phyloP scores from a whole-genome alignment of 2,888 invertebrate genomes.

The Eucera pruinosa region DNA sequence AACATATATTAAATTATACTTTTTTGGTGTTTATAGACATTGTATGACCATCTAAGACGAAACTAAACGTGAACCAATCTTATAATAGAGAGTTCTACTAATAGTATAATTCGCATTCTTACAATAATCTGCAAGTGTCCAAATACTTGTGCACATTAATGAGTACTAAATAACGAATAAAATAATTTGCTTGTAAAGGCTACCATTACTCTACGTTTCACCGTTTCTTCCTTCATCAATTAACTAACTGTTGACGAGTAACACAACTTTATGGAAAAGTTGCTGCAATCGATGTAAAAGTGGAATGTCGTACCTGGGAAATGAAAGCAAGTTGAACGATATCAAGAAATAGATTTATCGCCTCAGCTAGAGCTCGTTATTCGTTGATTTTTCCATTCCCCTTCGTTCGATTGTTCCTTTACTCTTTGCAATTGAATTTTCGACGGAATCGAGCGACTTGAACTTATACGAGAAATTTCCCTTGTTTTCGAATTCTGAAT shows the following conservation, averaged over 20 bases:
- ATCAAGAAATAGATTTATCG: slow-evolving; percentile 25
- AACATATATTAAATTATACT: too few relatives aligned
- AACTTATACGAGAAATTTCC: background rate
- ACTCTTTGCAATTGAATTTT: background rate
- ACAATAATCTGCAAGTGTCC: too few relatives aligned
- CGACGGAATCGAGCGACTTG: too few relatives aligned
- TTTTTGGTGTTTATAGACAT: too few relatives aligned
- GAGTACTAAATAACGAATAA: too few relatives aligned
- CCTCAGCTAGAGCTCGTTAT: slow-evolving; percentile 9
- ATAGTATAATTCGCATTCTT: too few relatives aligned
- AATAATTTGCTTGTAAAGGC: too few relatives aligned
- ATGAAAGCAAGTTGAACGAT: slow-evolving; percentile 45
- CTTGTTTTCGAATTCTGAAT: slow-evolving; percentile 1
- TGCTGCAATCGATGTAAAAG: slow-evolving; percentile 8
- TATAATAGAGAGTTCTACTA: too few relatives aligned
- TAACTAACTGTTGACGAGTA: background rate
- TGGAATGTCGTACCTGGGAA: slow-evolving; percentile 56
- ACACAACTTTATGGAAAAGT: background rate
- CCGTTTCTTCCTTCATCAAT: background rate
- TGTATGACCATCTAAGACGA: too few relatives aligned
- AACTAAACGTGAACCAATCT: too few relatives aligned
- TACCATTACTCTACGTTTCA: too few relatives aligned
- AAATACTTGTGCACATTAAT: too few relatives aligned
- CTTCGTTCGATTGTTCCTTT: background rate
- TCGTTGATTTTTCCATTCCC: background rate